These are phyloP conservation scores for Aplodontia rufa DNA, from an alignment of 2,113 vertebrate species.

Conservation along the genomic window DNA sequence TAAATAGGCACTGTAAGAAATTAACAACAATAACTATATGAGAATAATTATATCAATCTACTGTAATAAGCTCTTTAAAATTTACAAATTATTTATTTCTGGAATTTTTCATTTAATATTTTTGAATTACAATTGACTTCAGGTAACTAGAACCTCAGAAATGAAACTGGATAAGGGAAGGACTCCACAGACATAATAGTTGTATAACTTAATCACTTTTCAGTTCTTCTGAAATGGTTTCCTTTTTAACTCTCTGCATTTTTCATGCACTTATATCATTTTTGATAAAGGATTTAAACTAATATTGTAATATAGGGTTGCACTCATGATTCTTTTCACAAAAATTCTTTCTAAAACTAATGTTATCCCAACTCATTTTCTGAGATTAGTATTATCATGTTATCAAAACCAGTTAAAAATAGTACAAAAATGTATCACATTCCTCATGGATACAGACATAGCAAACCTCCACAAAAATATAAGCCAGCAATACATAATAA, in stretches of 20 bases:
- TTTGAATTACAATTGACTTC: background rate
- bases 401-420: background rate
- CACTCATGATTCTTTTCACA: background rate
- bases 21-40: background rate
- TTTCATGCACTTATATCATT: background rate
- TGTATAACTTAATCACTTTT: background rate
- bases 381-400: background rate
- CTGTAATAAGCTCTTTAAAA: background rate
- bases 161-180: background rate
- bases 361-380: conserved; percentile 3
- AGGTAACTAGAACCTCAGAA: background rate
- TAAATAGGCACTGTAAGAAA: background rate
- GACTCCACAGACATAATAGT: no score
- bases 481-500: background rate
- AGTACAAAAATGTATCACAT: background rate
- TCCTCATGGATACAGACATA: background rate
- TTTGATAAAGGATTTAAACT: background rate
- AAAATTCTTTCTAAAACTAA: background rate
- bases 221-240: background rate
- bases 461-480: background rate
- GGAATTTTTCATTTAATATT: background rate
- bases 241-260: background rate
- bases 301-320: background rate
- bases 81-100: background rate
- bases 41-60: background rate